A percentile compares a stretch with the other conserved stretches of the same genome.
Conservation (phyloP, 64 coral and sea anemone species). For the Actinia tenebrosa region DNA sequence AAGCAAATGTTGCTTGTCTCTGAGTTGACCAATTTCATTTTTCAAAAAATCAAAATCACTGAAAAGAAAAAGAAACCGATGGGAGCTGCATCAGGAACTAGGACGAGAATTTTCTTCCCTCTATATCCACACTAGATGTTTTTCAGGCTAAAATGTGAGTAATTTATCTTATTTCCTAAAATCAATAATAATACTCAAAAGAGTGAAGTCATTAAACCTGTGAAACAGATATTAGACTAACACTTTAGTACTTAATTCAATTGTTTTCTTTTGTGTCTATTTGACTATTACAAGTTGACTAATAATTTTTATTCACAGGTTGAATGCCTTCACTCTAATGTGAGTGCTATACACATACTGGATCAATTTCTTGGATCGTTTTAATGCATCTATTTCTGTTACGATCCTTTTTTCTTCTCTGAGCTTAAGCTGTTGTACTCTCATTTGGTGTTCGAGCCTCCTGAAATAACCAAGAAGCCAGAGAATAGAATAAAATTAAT, state of each 20-base stretch:
- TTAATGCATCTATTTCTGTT: constrained; percentile 63
- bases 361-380: constrained; percentile 73
- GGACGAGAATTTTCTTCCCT: no score
- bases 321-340: no score
- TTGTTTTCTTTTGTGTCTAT: no score
- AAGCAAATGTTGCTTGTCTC: constrained; percentile 40
- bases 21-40: constrained; percentile 47
- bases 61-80: not conserved
- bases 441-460: constrained; percentile 71
- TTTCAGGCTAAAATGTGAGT: no score
- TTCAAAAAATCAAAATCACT: constrained; percentile 66
- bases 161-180: no score
- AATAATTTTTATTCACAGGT: no score
- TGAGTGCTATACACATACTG: constrained; percentile 41
- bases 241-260: no score
- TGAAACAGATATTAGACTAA: no score
- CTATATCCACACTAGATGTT: no score
- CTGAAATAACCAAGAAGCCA: constrained; percentile 17
- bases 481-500: not conserved
- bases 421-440: constrained; percentile 53
- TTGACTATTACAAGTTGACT: no score
- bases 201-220: no score
- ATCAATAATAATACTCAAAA: no score
- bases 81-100: not conserved
- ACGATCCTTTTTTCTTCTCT: constrained; percentile 83